Base-by-base conservation (phyloP, 2,797 vertebrate genomes). In the Falco concolor region DNA sequence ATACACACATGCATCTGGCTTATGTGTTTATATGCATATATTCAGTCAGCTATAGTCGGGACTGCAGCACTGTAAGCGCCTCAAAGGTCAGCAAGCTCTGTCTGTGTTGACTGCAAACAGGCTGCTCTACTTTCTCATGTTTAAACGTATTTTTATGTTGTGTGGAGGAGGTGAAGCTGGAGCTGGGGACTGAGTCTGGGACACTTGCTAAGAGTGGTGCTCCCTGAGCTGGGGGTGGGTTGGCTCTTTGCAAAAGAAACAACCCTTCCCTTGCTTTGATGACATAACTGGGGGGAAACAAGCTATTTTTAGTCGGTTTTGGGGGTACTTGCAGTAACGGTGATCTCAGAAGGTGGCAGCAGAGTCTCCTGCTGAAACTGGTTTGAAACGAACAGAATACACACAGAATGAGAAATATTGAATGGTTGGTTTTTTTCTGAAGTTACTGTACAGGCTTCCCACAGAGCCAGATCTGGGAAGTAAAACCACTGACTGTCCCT, bases 1-100 rank as follows among this genome's bases (percentile, higher is more conserved):
- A 1, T 8, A 1, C 10, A 4, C 3, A 3, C 2, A 1, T 1
- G 0, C 11, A 4, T 14, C 23, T 32, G 8, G 6, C 44, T 52
- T 32, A 3, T 17, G 1, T 22, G 1, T 25, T 30, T 52, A 4
- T 18, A 5, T 21, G 9, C 13, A 0, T 20, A 1, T 13, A 11
- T 25, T 1, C 10, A 53, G 22, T 42, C n/a, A 30, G 5, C 20
- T 22, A 1, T 3, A 13, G 15, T 12, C 22, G 7, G 75, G 32
- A 4, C 13, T 13, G 1, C 17, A 6, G 36, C 0, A 1, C 42
- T 12, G 17, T 34, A 17, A 27, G 18, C 0, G 1, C 63, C 42
- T 64, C 50, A 4, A 9, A 44, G 65, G 9, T 23, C 52, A 8
- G 20, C 25, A 3, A 28, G 50, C 84, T 54, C 13, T 0, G 2